These are phyloP conservation scores for Australoheros facetus DNA, from an alignment of 2,797 vertebrate genomes.

Conservation along the genomic window DNA sequence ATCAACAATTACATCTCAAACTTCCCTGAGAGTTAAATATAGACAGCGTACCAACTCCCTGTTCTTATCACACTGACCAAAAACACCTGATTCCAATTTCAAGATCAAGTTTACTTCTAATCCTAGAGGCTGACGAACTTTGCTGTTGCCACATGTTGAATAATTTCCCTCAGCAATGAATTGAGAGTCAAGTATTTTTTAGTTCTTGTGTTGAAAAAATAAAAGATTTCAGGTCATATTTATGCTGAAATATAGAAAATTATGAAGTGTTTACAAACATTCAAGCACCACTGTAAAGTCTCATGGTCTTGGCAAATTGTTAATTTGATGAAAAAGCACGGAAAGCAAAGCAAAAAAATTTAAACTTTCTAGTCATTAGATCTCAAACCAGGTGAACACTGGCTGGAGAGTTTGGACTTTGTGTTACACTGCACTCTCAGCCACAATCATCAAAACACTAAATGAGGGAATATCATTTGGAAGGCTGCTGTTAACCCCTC, in stretches of 20 bases:
- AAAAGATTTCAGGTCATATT: neutral
- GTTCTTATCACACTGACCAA: neutral
- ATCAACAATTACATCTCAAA: neutral
- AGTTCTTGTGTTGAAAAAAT: too few species aligned
- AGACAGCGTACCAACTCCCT: neutral
- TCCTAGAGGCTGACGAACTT: neutral
- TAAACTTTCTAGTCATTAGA: neutral
- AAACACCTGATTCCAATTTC: neutral
- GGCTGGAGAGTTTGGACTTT: neutral
- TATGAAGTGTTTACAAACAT: too few species aligned
- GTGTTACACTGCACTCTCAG: neutral
- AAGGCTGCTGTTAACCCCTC: neutral
- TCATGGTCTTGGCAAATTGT: neutral
- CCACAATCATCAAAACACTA: neutral
- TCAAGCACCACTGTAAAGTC: too few species aligned
- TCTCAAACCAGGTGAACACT: neutral
- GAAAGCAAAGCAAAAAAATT: too few species aligned
- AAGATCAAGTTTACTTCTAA: neutral
- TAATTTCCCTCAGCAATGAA: neutral
- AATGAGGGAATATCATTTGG: neutral
- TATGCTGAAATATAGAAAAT: neutral
- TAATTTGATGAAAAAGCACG: neutral
- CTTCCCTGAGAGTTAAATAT: neutral
- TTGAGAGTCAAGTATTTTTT: neutral
- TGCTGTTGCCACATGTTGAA: neutral